phyloP scores from a whole-genome alignment of 2,888 invertebrate genomes.

The Gibbula magus region DNA sequence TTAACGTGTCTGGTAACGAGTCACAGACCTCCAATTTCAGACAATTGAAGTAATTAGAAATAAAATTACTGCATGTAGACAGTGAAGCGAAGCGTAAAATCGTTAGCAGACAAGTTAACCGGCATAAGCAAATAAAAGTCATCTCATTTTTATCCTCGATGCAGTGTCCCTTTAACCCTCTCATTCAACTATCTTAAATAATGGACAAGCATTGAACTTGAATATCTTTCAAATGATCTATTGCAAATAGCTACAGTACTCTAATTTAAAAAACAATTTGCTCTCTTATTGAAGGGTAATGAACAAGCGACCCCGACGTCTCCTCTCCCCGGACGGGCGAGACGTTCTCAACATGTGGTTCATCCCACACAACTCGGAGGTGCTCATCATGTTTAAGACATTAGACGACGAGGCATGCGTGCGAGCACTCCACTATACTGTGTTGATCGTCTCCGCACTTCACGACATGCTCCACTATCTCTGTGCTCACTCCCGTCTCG shows the following conservation, averaged over 20 bases:
- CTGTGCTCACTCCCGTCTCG: conserved; percentile 71
- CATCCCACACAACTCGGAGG: conserved; percentile 72
- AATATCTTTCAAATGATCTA: neutral
- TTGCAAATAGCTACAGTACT: neutral
- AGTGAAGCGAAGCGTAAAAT: too few relatives aligned
- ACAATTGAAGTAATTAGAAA: too few relatives aligned
- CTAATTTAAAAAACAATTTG: too few relatives aligned
- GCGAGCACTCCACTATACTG: conserved; percentile 58
- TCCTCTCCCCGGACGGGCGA: conserved; percentile 69
- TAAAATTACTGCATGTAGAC: too few relatives aligned
- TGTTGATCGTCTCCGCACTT: conserved; percentile 67
- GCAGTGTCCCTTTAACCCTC: too few relatives aligned
- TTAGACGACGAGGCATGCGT: conserved; percentile 64
- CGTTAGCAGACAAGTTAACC: too few relatives aligned
- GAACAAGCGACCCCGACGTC: conserved; percentile 67
- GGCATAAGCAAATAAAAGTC: too few relatives aligned
- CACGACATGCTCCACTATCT: conserved; percentile 74
- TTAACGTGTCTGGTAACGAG: too few relatives aligned
- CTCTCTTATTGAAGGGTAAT: conserved; percentile 52
- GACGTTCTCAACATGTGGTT: conserved; percentile 74
- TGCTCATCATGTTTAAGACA: conserved; percentile 70
- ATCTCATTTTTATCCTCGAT: too few relatives aligned
- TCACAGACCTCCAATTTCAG: too few relatives aligned
- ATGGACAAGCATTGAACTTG: neutral
- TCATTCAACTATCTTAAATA: neutral